Evolutionary conservation across 2,113 vertebrate species (phyloP), one percentile per base, ranked within the genome.

Genomic region (Picathartes gymnocephalus): DNA sequence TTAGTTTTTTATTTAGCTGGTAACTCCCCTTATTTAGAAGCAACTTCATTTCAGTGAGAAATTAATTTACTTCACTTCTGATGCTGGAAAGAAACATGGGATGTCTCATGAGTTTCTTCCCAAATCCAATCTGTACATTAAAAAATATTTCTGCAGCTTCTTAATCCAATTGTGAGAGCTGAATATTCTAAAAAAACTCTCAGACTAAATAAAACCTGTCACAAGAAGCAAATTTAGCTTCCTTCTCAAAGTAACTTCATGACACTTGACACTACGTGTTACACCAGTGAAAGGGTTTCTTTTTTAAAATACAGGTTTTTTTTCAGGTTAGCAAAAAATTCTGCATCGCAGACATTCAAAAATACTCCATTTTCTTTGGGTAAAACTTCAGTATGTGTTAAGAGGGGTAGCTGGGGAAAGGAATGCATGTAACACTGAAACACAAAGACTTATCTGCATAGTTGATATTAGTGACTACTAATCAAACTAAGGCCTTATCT

Each of bases 291-390:
- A 93, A 95, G 89, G 71, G 45, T 91, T 92, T 95, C n/a, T 93
- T 88, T 93, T 81, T 79, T 44, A 83, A 95, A 96, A 93, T 92
- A 95, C 66, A 79, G 72, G 37, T 83, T 94, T 97, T 94, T 95
- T 92, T 97, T 86, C 92, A 90, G 1, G 2, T 90, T 73, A 97
- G 88, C 96, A 86, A 89, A 96, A 97, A 95, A 53, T 96, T 97
- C 69, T 95, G 80, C 81, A 88, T 81, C 97, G 97, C 72, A 97
- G 94, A 97, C 94, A 97, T 95, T 97, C 76, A 96, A 97, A 98
- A 97, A 91, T 92, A 88, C 53, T 95, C 91, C 17, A 95, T 97
- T 96, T 97, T 98, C 97, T 98, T 98, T 98, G 98, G 97, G 96
- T 89, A 97, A 92, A 98, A 96, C 58, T 96, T 95, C 90, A 94